These are phyloP conservation scores for Linnaemya vulpina DNA, from an alignment of 2,888 invertebrate genomes.

Conservation along the genomic window DNA sequence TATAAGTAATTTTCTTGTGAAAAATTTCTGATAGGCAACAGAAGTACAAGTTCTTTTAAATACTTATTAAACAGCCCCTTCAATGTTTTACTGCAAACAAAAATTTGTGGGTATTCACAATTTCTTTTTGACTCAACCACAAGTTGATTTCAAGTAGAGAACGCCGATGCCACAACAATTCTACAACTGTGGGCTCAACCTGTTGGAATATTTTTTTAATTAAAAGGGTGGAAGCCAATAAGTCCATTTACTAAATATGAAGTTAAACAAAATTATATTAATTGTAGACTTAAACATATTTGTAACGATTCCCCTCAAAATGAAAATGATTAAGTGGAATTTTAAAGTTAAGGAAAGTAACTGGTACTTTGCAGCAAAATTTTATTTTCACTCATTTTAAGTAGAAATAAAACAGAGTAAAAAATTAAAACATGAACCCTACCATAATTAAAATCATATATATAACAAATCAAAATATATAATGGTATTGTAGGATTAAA, in stretches of 20 bases:
- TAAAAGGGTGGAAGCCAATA: neutral
- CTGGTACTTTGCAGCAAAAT: neutral
- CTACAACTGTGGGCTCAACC: no score
- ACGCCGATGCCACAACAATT: no score
- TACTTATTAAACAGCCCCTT: no score
- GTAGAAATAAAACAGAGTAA: neutral
- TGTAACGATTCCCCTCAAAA: constrained; percentile 3
- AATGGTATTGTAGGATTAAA: constrained; percentile 6
- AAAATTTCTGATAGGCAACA: no score
- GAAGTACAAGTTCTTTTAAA: no score
- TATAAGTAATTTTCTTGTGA: no score
- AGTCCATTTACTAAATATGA: no score
- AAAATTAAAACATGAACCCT: neutral
- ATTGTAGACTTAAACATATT: constrained; percentile 36
- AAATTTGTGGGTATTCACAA: no score
- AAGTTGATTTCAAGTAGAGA: no score
- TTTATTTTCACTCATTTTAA: constrained; percentile 50
- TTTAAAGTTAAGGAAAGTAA: constrained; percentile 40
- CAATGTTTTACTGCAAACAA: no score
- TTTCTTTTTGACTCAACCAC: no score
- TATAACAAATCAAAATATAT: neutral
- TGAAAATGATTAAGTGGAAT: constrained; percentile 14
- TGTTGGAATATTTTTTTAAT: neutral
- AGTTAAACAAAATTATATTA: constrained; percentile 17
- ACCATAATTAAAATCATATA: no score